Percentiles rank a stretch among this genome's conserved stretches.
phyloP scores from a whole-genome alignment of 1,140 invertebrate species.

The Propsilocerus akamusi region DNA sequence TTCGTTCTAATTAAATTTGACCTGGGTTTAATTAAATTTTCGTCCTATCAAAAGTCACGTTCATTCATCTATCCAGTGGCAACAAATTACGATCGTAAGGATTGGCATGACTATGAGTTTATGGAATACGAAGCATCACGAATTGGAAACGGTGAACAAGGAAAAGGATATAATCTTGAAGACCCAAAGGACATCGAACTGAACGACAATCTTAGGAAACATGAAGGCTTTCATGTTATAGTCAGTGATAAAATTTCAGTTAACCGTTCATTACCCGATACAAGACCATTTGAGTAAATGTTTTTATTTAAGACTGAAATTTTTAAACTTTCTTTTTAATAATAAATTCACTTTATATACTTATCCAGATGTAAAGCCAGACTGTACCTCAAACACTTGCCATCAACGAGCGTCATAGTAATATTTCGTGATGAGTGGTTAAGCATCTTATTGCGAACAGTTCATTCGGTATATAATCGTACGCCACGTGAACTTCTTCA shows the following conservation, averaged over 20 bases:
- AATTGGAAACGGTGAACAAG: slow-evolving; percentile 55
- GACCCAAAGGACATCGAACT: slow-evolving; percentile 33
- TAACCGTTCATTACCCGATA: slow-evolving; percentile 64
- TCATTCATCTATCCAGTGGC: no score
- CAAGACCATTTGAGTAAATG: slow-evolving; percentile 55
- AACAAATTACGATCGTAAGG: no score
- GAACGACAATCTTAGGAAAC: slow-evolving; percentile 49
- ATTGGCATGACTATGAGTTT: no score
- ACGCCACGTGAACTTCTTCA: slow-evolving; percentile 66
- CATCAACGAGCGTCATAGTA: no score
- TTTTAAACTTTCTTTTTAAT: slow-evolving; percentile 18
- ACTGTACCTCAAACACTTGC: no score
- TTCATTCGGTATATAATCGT: slow-evolving; percentile 62
- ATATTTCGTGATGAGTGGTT: slow-evolving; percentile 92
- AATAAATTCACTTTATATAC: slow-evolving; percentile 7
- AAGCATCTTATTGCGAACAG: slow-evolving; percentile 71
- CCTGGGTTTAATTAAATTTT: no score
- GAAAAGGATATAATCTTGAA: slow-evolving; percentile 38
- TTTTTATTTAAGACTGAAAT: no score
- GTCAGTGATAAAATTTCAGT: slow-evolving; percentile 77
- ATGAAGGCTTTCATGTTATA: slow-evolving; percentile 77
- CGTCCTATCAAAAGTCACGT: no score
- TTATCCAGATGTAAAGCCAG: slow-evolving; percentile 60
- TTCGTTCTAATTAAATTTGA: no score
- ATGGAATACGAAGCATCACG: slow-evolving; percentile 48